phyloP scores from a whole-genome alignment of 1,140 invertebrate genomes.

The Diorhabda sublineata region DNA sequence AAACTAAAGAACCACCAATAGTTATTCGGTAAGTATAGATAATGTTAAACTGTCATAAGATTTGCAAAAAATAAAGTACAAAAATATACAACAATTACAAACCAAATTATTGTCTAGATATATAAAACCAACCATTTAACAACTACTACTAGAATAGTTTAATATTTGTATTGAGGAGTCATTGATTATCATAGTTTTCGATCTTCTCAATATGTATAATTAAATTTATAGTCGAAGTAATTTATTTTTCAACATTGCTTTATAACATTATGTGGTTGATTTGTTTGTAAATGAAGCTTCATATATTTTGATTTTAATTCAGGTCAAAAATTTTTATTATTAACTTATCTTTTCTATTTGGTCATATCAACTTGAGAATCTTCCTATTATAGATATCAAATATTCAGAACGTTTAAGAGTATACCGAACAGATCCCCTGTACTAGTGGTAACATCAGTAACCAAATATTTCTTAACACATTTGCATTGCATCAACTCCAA shows the following conservation, averaged over 20 bases:
- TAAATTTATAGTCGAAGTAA: background rate
- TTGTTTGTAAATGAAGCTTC: no score
- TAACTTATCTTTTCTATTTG: no score
- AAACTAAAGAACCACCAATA: constrained; percentile 32
- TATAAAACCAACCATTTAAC: no score
- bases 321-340: no score
- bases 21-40: constrained; percentile 12
- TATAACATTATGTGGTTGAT: background rate
- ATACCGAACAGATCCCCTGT: no score
- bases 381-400: no score
- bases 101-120: background rate
- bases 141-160: background rate
- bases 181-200: background rate
- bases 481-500: no score
- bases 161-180: background rate
- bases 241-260: background rate
- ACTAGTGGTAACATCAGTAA: no score
- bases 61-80: background rate
- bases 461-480: no score
- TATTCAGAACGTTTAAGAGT: no score
- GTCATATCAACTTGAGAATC: no score
- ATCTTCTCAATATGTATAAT: constrained; percentile 2
- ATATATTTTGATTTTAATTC: no score
- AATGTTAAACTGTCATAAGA: constrained; percentile 1
- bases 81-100: background rate